Evolutionary conservation across 2,888 invertebrate species (phyloP).

Genomic region (Cataglyphis cursor): DNA sequence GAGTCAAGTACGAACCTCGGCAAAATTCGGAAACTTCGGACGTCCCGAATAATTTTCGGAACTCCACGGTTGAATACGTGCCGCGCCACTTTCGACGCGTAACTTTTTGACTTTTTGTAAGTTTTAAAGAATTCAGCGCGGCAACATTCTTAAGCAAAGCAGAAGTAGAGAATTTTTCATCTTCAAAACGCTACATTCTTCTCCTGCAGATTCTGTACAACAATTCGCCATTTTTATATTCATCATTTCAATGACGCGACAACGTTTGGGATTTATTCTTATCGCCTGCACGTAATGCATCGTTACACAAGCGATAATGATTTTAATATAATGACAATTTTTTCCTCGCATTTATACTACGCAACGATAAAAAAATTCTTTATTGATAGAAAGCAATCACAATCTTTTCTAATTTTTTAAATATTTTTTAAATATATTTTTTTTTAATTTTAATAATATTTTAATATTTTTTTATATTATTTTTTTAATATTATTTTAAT

Average conservation of each 20-base stretch:
- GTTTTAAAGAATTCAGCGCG: slow-evolving; percentile 57
- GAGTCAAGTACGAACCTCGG: slow-evolving; percentile 33
- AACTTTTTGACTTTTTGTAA: slow-evolving; percentile 53
- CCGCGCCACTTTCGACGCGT: slow-evolving; percentile 39
- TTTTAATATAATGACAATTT: slow-evolving; percentile 16
- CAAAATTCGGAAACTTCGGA: slow-evolving; percentile 57
- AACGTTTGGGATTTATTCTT: slow-evolving; percentile 16
- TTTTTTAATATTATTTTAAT: too few relatives aligned
- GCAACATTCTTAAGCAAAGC: slow-evolving; percentile 43
- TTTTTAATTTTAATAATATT: too few relatives aligned
- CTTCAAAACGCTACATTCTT: slow-evolving; percentile 11
- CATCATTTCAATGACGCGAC: slow-evolving; percentile 4
- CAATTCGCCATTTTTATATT: slow-evolving; percentile 36
- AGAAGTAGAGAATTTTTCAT: slow-evolving; percentile 42
- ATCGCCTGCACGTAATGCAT: slow-evolving; percentile 9
- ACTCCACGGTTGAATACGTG: slow-evolving; percentile 57
- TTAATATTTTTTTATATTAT: too few relatives aligned
- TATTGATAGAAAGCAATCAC: neutral
- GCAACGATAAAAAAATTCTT: neutral
- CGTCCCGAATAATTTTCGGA: slow-evolving; percentile 61
- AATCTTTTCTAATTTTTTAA: neutral
- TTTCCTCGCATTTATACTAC: neutral
- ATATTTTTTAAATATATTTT: too few relatives aligned
- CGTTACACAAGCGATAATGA: slow-evolving; percentile 24
- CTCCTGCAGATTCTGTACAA: neutral